A percentile compares a stretch with the other conserved stretches of the same genome.
Conservation (phyloP, 2,888 invertebrate genomes). For the Amaurobius ferox region DNA sequence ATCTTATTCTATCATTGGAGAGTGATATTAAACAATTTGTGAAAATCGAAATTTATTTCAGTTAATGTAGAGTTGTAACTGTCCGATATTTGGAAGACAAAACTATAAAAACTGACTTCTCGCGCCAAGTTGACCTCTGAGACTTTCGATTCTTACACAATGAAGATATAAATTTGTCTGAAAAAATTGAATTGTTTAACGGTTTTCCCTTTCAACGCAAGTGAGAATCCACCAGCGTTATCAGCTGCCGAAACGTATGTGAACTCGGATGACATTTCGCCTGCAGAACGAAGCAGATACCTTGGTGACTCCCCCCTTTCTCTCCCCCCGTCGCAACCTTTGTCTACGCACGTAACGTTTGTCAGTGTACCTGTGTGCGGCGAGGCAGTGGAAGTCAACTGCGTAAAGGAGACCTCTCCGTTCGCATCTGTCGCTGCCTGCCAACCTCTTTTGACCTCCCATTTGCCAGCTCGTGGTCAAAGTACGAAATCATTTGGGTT, state of each 20-base stretch:
- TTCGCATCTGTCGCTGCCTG: constrained; percentile 42
- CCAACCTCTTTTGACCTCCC: constrained; percentile 64
- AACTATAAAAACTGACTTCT: no score
- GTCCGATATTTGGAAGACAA: no score
- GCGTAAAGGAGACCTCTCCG: constrained; percentile 41
- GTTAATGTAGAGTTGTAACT: no score
- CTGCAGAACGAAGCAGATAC: constrained; percentile 53
- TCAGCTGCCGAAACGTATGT: constrained; percentile 61
- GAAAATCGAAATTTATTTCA: no score
- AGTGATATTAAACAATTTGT: no score
- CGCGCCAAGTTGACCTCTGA: no score
- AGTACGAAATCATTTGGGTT: constrained; percentile 47
- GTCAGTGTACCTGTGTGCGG: constrained; percentile 66
- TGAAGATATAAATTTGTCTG: no score
- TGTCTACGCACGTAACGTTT: constrained; percentile 67
- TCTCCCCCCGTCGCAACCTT: constrained; percentile 44
- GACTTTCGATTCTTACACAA: no score
- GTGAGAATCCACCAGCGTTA: constrained; percentile 24
- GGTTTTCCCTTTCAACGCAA: neutral
- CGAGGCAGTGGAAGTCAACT: constrained; percentile 42
- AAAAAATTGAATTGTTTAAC: neutral
- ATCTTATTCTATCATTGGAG: no score
- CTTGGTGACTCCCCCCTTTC: constrained; percentile 30
- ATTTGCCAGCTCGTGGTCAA: constrained; percentile 56
- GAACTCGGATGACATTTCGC: constrained; percentile 69